phyloP scores from a whole-genome alignment of 2,113 vertebrate genomes.

The Takifugu bimaculatus region DNA sequence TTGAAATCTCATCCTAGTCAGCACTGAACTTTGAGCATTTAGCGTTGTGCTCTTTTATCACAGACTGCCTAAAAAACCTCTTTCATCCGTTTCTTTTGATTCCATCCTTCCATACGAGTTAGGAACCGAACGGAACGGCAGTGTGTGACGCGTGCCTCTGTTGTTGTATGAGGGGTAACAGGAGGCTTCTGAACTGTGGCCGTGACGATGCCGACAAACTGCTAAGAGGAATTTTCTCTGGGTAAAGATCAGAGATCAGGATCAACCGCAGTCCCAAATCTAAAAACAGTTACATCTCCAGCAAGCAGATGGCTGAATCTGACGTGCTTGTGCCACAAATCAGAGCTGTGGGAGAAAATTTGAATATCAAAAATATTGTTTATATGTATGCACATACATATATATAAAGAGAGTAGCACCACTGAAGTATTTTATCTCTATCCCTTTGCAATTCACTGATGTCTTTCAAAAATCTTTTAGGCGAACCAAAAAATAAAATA shows the following conservation, averaged over 20 bases:
- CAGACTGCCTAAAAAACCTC: constrained; percentile 22
- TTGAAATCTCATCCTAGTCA: constrained; percentile 48
- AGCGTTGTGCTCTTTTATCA: constrained; percentile 24
- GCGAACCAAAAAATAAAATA: neutral
- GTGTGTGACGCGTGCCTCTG: constrained; percentile 2
- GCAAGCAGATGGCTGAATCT: constrained; percentile 3
- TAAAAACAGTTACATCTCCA: no score
- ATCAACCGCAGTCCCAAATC: neutral
- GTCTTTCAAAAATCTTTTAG: constrained; percentile 2
- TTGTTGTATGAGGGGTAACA: constrained; percentile 20
- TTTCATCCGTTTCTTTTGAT: constrained; percentile 19
- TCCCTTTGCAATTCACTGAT: constrained; percentile 9
- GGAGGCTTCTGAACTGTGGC: neutral
- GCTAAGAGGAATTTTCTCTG: constrained; percentile 1
- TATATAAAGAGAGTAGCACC: no score
- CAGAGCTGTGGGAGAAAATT: constrained; percentile 8
- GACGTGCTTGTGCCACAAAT: constrained; percentile 12
- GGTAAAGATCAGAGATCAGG: constrained; percentile 11
- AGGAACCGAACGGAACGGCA: constrained; percentile 27
- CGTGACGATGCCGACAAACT: neutral
- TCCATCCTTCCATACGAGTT: constrained; percentile 16
- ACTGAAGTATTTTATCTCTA: no score
- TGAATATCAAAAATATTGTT: neutral
- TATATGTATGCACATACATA: no score
- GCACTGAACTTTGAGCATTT: constrained; percentile 43